A percentile compares a stretch with the other conserved stretches of the same genome.
Conservation (phyloP, 2,797 vertebrate genomes). For the Urocyon cinereoargenteus region DNA sequence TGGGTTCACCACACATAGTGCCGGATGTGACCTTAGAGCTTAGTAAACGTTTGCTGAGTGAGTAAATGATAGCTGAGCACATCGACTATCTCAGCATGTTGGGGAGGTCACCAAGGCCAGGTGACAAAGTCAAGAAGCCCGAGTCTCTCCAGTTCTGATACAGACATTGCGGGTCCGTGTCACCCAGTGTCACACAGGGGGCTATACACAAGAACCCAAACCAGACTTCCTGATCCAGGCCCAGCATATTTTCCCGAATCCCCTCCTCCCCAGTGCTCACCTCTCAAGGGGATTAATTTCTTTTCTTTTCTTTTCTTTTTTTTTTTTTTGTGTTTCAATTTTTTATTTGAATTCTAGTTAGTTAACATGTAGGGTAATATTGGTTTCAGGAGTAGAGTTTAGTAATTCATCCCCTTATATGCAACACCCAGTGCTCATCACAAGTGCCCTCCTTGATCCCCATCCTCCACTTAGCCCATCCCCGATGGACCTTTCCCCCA, state of each 20-base stretch:
- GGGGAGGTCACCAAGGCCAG: not conserved
- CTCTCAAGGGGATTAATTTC: not conserved
- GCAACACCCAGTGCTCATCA: not conserved
- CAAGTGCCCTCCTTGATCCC: not conserved
- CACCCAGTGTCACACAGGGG: accelerated
- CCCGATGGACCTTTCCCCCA: not conserved
- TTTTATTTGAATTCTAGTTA: not conserved
- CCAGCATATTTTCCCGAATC: accelerated
- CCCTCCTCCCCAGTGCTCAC: not conserved
- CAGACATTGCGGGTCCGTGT: not conserved
- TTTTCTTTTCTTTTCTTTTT: not conserved
- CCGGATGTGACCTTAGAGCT: not conserved
- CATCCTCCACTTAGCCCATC: not conserved
- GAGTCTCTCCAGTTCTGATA: not conserved
- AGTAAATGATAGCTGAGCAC: accelerated
- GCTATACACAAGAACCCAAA: not conserved
- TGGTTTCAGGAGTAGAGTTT: not conserved
- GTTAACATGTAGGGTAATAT: not conserved
- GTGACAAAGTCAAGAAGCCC: accelerated
- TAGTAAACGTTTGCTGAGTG: not conserved
- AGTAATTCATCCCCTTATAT: not conserved
- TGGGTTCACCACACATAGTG: accelerated
- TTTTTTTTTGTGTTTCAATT: not conserved
- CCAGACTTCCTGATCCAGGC: too few species aligned
- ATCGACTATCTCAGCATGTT: accelerated